phyloP scores from a whole-genome alignment of 2,113 vertebrate genomes.

The Brevimyrus niger region DNA sequence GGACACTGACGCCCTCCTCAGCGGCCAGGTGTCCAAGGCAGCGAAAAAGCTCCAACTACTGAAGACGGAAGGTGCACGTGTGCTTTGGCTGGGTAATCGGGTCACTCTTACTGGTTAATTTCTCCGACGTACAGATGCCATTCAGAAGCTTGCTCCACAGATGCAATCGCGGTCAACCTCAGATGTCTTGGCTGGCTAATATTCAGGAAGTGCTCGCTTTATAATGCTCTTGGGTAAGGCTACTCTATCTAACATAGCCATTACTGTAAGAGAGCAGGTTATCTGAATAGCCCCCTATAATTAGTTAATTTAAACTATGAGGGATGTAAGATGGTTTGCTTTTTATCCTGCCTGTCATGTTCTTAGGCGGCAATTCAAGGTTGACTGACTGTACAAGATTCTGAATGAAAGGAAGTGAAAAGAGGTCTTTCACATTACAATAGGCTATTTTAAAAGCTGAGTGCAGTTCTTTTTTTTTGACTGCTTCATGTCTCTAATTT shows the following conservation, averaged over 20 bases:
- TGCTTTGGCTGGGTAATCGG: not conserved
- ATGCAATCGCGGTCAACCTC: not conserved
- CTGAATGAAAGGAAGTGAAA: not conserved
- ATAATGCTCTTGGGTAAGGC: not conserved
- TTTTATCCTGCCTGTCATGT: not conserved
- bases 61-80: not conserved
- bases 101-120: not conserved
- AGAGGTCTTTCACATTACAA: not conserved
- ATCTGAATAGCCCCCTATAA: not conserved
- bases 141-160: not conserved
- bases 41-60: not conserved
- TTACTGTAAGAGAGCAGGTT: not conserved
- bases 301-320: constrained; percentile 9
- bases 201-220: not conserved
- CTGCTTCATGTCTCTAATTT: not conserved
- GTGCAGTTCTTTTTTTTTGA: not conserved
- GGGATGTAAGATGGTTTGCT: not conserved
- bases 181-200: not conserved
- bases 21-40: not conserved
- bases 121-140: not conserved
- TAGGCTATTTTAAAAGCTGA: constrained; percentile 5
- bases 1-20: not conserved
- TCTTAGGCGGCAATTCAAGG: not conserved
- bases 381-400: constrained; percentile 3
- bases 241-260: not conserved